phyloP scores from a whole-genome alignment of 2,113 vertebrate genomes.

The Cacatua alba region DNA sequence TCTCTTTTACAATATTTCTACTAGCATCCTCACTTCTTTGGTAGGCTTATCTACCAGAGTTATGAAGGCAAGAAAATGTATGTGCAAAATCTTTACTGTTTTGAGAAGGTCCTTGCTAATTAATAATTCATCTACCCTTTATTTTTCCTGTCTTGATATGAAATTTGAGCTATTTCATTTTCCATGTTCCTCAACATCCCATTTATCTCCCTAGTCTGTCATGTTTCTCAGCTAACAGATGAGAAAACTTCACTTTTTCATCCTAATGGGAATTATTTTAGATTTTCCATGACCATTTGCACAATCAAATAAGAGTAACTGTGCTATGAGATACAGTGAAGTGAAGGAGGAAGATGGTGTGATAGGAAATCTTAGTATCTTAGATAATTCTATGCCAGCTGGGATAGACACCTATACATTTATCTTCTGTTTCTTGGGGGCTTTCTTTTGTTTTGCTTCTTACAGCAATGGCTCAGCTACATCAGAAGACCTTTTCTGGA shows the following conservation, averaged over 20 bases:
- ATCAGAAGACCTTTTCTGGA: slow-evolving; percentile 98
- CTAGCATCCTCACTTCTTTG: not conserved
- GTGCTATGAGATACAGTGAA: not conserved
- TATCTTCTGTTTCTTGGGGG: slow-evolving; percentile 40
- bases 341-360: not conserved
- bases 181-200: not conserved
- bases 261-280: not conserved
- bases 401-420: not conserved
- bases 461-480: slow-evolving; percentile 91
- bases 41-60: not conserved
- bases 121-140: not conserved
- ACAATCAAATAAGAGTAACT: not conserved
- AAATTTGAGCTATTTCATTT: not conserved
- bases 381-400: not conserved
- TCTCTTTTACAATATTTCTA: not conserved
- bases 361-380: not conserved
- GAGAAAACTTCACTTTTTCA: not conserved
- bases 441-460: slow-evolving; percentile 32
- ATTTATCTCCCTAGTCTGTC: not conserved
- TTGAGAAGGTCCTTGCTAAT: not conserved
- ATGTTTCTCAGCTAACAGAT: not conserved
- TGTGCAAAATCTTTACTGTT: not conserved
- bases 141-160: not conserved
- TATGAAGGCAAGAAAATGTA: not conserved
- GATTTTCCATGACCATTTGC: not conserved